Base-by-base conservation (phyloP, 2,888 invertebrate genomes). In the Scrobipalpa costella region DNA sequence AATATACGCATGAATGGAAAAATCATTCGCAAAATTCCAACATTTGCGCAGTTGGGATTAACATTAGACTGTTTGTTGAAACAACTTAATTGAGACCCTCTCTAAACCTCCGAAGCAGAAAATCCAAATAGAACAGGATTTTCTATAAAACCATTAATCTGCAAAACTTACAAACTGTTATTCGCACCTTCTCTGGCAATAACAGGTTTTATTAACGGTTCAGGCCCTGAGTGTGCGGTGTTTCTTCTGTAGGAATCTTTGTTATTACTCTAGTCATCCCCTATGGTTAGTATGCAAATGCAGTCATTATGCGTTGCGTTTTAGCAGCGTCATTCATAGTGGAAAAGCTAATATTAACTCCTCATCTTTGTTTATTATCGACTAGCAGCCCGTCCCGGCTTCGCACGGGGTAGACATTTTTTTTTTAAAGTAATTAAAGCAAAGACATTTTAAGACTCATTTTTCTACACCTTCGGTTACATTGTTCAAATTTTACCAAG, bases 311-410 rank as follows among this genome's bases (percentile, higher is more conserved):
- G 55, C 59, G 21, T n/a, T 64, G 64, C 63, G 66, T 68, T 67
- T 70, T 68, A 65, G 65, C 68, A 66, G 65, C 69, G 75, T 73
- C 75, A 75, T 75, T 76, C 72, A 65, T 55, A 69, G 68, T 72
- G 71, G 68, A 69, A 67, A 76, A 75, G 75, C 76, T 80, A 34
- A 55, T 21, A 27, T 27, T 33, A 34, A 34, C 15, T 55, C 15
- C 55, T 33, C 33, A n/a, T 49, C 49, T 52, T 21, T 52, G 19
- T 11, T 27, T 52, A 13, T 27, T 21, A 1, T 13, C 50, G 6
- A 52, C 50, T 8, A 15, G n/a, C n/a, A n/a, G n/a, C n/a, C n/a
- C n/a, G n/a, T n/a, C n/a, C n/a, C n/a, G n/a, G n/a, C n/a, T n/a
- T n/a, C n/a, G n/a, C n/a, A n/a, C n/a, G n/a, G n/a, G n/a, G n/a